Conservation (phyloP, 1,140 invertebrate species). For the Hormaphis cornu region DNA sequence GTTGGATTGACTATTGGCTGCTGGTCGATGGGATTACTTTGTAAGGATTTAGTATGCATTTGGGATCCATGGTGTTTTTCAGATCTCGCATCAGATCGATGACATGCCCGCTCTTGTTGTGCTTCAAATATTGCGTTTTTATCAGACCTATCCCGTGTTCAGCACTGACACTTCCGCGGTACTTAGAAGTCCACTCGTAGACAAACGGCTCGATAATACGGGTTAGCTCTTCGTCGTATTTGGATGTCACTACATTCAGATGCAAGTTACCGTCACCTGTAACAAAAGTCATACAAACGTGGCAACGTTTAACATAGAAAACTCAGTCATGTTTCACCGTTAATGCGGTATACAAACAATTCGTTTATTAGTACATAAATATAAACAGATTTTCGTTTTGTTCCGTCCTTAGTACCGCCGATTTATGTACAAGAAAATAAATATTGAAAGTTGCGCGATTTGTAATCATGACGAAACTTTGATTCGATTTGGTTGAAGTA, state of each 20-base stretch:
- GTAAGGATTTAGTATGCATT: constrained; percentile 90
- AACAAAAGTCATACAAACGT: constrained; percentile 38
- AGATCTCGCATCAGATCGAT: constrained; percentile 75
- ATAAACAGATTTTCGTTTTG: too few species aligned
- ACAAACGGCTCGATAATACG: constrained; percentile 77
- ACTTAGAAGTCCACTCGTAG: constrained; percentile 71
- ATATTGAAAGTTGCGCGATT: too few species aligned
- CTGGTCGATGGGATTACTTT: constrained; percentile 53
- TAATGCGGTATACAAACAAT: too few species aligned
- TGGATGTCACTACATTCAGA: constrained; percentile 66
- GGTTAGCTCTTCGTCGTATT: constrained; percentile 59
- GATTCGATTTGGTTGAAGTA: too few species aligned
- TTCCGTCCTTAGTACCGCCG: too few species aligned
- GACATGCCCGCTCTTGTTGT: constrained; percentile 66
- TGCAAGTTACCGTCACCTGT: constrained; percentile 84
- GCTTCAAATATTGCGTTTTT: constrained; percentile 78
- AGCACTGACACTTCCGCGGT: constrained; percentile 83
- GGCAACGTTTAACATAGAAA: too few species aligned
- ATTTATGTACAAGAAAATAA: too few species aligned
- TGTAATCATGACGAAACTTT: too few species aligned
- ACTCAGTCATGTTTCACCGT: too few species aligned
- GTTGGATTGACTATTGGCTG: background rate
- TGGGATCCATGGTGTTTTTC: constrained; percentile 83
- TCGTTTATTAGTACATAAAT: too few species aligned
- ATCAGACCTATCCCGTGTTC: constrained; percentile 91